A percentile compares a stretch with the other conserved stretches of the same genome.
These are phyloP conservation scores for Rissa tridactyla DNA, from an alignment of 2,113 vertebrate species.

Conservation along the genomic window DNA sequence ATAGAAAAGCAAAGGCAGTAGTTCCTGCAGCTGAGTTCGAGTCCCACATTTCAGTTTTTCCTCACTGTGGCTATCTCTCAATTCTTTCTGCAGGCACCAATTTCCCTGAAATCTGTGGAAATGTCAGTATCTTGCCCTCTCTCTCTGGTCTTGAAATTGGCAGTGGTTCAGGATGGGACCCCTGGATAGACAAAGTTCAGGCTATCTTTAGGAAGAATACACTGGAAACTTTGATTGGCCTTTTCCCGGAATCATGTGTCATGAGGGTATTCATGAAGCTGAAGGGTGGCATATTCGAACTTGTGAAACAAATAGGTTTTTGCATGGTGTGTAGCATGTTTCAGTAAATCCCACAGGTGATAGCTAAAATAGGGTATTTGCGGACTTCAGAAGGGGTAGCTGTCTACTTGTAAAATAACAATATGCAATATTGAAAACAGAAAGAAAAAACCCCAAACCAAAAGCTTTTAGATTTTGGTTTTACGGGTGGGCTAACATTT, in stretches of 20 bases:
- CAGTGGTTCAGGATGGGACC: not conserved
- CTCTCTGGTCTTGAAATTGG: not conserved
- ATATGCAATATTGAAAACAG: not conserved
- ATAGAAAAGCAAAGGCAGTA: not conserved
- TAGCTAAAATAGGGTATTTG: not conserved
- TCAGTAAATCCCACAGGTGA: not conserved
- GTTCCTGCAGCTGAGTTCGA: not conserved
- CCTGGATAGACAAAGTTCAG: not conserved
- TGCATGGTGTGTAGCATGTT: not conserved
- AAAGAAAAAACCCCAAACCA: not conserved
- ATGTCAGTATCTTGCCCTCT: not conserved
- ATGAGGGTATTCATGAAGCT: not conserved
- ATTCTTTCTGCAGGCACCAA: not conserved
- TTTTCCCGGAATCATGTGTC: not conserved
- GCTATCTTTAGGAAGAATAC: not conserved
- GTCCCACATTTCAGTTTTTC: not conserved
- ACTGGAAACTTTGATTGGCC: not conserved
- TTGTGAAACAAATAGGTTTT: not conserved
- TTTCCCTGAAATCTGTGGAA: not conserved
- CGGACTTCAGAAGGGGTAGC: not conserved
- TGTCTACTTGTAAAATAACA: not conserved
- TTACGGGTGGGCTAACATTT: not conserved
- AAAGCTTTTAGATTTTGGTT: not conserved
- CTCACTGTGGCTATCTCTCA: not conserved
- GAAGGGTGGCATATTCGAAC: not conserved